These are phyloP conservation scores for Dipodomys ordii DNA, from an alignment of 2,113 vertebrate species.

Conservation along the genomic window DNA sequence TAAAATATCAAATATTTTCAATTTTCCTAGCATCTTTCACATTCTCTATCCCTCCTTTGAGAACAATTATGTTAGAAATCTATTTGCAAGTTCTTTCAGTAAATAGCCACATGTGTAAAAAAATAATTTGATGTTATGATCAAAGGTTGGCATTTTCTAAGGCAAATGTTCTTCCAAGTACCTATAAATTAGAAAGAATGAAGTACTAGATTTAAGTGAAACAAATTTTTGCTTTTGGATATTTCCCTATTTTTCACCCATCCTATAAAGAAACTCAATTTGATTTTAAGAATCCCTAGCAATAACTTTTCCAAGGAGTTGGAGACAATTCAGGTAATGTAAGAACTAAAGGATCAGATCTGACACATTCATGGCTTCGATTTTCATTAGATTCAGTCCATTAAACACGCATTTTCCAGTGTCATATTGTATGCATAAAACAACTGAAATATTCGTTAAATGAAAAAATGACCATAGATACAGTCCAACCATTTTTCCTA, in stretches of 20 bases:
- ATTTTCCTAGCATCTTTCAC: not conserved
- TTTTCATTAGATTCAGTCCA: slow-evolving; percentile 84
- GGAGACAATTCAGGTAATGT: slow-evolving; percentile 70
- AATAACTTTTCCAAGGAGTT: slow-evolving; percentile 17
- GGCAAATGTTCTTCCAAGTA: not conserved
- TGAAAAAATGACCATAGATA: slow-evolving; percentile 52
- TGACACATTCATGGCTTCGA: slow-evolving; percentile 78
- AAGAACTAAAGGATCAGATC: slow-evolving; percentile 70
- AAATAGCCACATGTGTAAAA: not conserved
- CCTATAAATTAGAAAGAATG: not conserved
- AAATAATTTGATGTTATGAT: not conserved
- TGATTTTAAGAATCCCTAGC: not conserved
- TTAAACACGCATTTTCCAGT: slow-evolving; percentile 80
- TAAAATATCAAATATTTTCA: not conserved
- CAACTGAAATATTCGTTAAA: slow-evolving; percentile 78
- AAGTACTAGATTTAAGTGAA: not conserved
- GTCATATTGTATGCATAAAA: slow-evolving; percentile 77
- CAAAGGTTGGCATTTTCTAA: not conserved
- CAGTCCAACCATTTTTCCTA: not conserved
- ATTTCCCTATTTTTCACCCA: not conserved
- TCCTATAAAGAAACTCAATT: not conserved
- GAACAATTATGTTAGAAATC: not conserved
- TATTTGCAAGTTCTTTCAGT: slow-evolving; percentile 1
- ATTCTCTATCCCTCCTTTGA: not conserved
- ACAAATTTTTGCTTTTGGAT: not conserved